phyloP scores from a whole-genome alignment of 2,797 vertebrate species.

The Lithobates sylvaticus region DNA sequence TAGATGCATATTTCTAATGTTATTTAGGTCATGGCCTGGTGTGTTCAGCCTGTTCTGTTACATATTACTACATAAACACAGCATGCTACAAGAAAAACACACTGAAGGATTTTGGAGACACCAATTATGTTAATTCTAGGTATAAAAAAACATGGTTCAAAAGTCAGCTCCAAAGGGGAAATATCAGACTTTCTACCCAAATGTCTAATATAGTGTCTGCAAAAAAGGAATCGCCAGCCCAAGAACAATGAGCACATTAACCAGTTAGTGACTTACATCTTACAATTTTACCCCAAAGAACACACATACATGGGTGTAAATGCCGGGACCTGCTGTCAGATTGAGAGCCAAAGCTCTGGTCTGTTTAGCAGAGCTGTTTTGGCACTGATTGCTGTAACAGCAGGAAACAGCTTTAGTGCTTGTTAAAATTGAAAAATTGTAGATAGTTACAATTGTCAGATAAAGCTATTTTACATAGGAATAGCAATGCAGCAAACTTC shows the following conservation, averaged over 20 bases:
- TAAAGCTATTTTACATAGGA: too few relatives aligned
- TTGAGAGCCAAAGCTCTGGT: background rate
- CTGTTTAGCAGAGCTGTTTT: background rate
- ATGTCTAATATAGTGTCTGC: background rate
- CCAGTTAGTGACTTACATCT: too few relatives aligned
- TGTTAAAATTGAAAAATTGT: background rate
- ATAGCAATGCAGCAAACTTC: too few relatives aligned
- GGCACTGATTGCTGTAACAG: background rate
- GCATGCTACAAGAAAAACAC: slow-evolving; percentile 42
- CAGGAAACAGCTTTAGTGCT: background rate
- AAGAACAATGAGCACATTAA: background rate
- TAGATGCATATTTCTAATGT: slow-evolving; percentile 49
- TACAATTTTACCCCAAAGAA: background rate
- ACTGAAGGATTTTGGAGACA: slow-evolving; percentile 21
- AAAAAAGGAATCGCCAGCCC: background rate
- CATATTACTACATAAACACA: slow-evolving; percentile 41
- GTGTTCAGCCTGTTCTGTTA: slow-evolving; percentile 28
- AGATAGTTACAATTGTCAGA: too few relatives aligned
- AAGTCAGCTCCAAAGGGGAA: background rate
- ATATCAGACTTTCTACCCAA: background rate
- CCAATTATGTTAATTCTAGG: slow-evolving; percentile 17
- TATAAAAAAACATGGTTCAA: background rate
- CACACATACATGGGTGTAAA: background rate
- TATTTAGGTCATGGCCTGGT: slow-evolving; percentile 44
- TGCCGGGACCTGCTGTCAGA: background rate